Conservation (phyloP, 2,797 vertebrate species). For the Fistularia commersonii region DNA sequence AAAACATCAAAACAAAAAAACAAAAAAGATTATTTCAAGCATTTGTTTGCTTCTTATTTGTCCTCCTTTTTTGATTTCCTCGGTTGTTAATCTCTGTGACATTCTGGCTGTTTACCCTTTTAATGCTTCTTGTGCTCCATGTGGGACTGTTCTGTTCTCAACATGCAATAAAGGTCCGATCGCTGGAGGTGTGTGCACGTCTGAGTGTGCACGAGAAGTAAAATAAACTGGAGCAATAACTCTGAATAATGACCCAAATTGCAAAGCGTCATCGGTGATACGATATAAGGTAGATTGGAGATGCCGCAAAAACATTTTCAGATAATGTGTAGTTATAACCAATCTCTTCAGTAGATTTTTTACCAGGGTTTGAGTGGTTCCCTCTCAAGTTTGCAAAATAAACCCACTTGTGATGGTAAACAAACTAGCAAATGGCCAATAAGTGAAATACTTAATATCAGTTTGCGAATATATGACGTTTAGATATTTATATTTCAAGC, state of each 20-base stretch:
- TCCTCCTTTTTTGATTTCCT: constrained; percentile 41
- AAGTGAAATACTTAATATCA: no score
- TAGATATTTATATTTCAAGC: no score
- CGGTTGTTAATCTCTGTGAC: constrained; percentile 44
- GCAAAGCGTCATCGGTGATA: no score
- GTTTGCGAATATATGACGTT: not conserved
- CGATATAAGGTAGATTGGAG: no score
- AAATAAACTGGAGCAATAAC: not conserved
- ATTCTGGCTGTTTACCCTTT: constrained; percentile 45
- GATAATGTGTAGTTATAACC: no score
- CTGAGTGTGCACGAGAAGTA: not conserved
- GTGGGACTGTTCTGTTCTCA: constrained; percentile 62
- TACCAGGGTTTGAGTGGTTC: no score
- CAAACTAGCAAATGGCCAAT: no score
- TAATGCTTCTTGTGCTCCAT: constrained; percentile 31
- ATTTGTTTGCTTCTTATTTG: constrained; percentile 56
- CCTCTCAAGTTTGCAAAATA: no score
- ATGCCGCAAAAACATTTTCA: no score
- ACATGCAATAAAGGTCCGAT: constrained; percentile 26
- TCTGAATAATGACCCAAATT: constrained; percentile 2
- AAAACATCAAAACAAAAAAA: constrained; percentile 25
- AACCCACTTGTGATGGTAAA: no score
- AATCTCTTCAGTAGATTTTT: no score
- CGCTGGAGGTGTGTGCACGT: constrained; percentile 1
- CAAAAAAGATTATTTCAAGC: constrained; percentile 38